Evolutionary conservation across 2,888 invertebrate genomes (phyloP).

Genomic region (Nemoura dubitans): DNA sequence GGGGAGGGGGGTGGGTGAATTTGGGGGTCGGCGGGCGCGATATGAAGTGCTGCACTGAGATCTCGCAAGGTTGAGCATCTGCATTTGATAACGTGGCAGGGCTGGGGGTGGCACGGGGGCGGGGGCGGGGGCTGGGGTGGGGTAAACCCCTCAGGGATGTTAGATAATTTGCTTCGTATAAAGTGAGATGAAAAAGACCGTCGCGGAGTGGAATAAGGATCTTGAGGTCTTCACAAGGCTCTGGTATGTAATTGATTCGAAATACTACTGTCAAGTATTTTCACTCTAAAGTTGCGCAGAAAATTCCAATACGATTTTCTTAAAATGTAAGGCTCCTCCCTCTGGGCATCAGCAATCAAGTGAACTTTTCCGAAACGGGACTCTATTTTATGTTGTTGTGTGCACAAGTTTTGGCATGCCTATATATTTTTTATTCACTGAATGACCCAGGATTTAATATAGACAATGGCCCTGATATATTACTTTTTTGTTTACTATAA

Average conservation of each 20-base stretch:
- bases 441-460: background rate
- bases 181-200: conserved; percentile 32
- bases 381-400: background rate
- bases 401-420: background rate
- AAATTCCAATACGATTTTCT: background rate
- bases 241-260: conserved; percentile 41
- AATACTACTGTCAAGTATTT: conserved; percentile 32
- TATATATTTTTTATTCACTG: background rate
- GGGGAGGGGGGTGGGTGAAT: background rate
- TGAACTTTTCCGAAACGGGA: background rate
- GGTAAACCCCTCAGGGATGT: conserved; percentile 28
- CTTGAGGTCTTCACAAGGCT: conserved; percentile 14
- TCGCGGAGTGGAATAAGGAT: conserved; percentile 29
- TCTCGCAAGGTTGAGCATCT: conserved; percentile 46
- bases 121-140: conserved; percentile 10
- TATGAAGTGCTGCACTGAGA: conserved; percentile 41
- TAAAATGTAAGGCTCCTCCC: background rate
- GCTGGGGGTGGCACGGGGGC: conserved; percentile 27
- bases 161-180: conserved; percentile 41
- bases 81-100: conserved; percentile 46
- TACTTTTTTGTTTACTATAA: background rate
- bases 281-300: conserved; percentile 16
- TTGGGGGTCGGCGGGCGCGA: background rate
- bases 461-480: background rate
- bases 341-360: background rate